phyloP scores from a whole-genome alignment of 35 echinoderm and acorn worm genomes.

The Apostichopus japonicus region DNA sequence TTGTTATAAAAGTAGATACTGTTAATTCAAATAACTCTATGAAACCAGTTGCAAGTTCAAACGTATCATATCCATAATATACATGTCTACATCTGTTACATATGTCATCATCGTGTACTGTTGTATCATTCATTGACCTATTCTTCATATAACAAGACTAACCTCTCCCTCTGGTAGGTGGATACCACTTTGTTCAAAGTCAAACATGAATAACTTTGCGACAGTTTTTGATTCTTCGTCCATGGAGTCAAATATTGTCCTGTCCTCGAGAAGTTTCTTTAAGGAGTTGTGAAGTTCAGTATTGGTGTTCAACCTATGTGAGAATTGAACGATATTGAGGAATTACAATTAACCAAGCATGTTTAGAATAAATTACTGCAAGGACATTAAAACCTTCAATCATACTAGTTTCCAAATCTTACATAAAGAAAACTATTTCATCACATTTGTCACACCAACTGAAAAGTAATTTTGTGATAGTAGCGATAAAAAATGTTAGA shows the following conservation, averaged over 20 bases:
- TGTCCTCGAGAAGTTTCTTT: constrained; percentile 67
- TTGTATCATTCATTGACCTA: not conserved
- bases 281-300: constrained; percentile 85
- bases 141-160: not conserved
- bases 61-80: too few species aligned
- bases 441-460: too few species aligned
- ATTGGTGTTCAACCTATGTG: constrained; percentile 86
- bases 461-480: too few species aligned
- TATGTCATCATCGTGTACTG: not conserved
- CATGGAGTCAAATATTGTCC: constrained; percentile 62
- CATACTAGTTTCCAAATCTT: not conserved
- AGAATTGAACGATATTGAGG: not conserved
- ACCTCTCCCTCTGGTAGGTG: constrained; percentile 84
- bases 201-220: constrained; percentile 94
- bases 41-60: too few species aligned
- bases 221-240: constrained; percentile 87
- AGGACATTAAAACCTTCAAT: not conserved
- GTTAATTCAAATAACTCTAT: too few species aligned
- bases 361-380: too few species aligned
- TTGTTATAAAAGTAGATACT: too few species aligned
- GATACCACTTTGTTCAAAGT: constrained; percentile 99
- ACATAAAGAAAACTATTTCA: not conserved
- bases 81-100: too few species aligned
- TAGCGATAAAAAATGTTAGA: too few species aligned
- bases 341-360: too few species aligned